Evolutionary conservation across 2,113 vertebrate genomes (phyloP), one percentile per base, ranked within the genome.

Genomic region (Elephantulus edwardii): DNA sequence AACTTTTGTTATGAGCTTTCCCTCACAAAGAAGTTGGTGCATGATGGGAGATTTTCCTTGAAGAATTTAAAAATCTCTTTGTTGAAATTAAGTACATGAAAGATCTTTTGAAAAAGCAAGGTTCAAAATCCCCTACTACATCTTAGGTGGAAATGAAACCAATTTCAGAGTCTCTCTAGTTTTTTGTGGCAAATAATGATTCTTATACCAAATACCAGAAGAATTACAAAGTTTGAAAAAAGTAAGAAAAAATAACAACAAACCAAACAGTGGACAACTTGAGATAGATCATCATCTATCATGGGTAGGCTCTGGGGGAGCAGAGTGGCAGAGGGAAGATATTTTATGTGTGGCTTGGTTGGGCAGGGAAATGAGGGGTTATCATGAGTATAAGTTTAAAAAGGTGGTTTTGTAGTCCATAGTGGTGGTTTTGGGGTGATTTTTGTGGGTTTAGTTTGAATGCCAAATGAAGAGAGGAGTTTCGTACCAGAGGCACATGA

Each of bases 121-220:
- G n/a, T n/a, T n/a, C n/a, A n/a, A 52, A 89, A 24, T 75, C 62
- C 8, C 1, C 3, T 38, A 4, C 64, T 38, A 20, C 24, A 30
- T 84, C 38, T 80, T 56, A 1, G 70, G 24, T 64, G 50, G 66
- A 79, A 79, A 20, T 66, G 17, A 50, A 26, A 22, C 40, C 54
- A 19, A 46, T 86, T 66, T 87, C 48, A 48, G 0, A 24, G 54
- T 62, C 13, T 66, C 30, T 19, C n/a, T 81, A 58, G 16, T 46
- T 79, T 89, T 88, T 76, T 80, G 14, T 90, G 70, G 30, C 12
- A 79, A 83, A 17, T 83, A 30, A n/a, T 80, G 58, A 33, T 76
- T 60, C 14, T 70, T 42, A 1, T 79, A 52, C 58, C 62, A 20
- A 75, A 52, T 83, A 33, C 75, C 62, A 1, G 35, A 42, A 7